Percentiles rank a stretch among this genome's conserved stretches.
phyloP scores from a whole-genome alignment of 1,140 invertebrate species.

The Drosophila ogumai region DNA sequence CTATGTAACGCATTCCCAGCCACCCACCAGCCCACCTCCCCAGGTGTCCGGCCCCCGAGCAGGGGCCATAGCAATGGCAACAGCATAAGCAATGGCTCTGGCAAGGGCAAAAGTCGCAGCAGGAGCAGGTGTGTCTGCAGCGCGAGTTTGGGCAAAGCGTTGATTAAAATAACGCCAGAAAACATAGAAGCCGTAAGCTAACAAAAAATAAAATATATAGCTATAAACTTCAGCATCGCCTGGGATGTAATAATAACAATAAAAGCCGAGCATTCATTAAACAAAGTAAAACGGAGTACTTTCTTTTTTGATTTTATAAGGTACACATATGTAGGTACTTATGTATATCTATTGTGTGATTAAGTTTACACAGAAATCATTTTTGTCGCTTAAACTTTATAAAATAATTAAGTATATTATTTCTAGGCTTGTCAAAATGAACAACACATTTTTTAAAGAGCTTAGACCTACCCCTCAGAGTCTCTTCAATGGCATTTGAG shows the following conservation, averaged over 20 bases:
- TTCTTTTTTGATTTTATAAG: too few relatives aligned
- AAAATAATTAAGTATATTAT: not conserved
- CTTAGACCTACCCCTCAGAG: too few relatives aligned
- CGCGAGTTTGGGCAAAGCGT: conserved; percentile 24
- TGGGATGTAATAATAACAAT: conserved; percentile 2
- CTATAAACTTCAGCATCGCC: conserved; percentile 11
- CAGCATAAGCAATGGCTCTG: conserved; percentile 1
- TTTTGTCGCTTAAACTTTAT: too few relatives aligned
- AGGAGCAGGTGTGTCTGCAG: conserved; percentile 30
- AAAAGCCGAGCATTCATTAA: conserved; percentile 5
- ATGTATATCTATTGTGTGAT: not conserved
- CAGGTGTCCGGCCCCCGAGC: conserved; percentile 8
- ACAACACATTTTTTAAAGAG: not conserved
- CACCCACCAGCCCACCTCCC: not conserved
- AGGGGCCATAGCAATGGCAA: conserved; percentile 10
- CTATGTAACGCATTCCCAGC: conserved; percentile 54
- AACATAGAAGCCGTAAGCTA: conserved; percentile 4
- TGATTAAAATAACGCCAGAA: conserved; percentile 46
- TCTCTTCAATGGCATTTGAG: too few relatives aligned
- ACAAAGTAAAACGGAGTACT: not conserved
- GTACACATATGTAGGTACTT: too few relatives aligned
- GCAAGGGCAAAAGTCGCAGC: conserved; percentile 45
- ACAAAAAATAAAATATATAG: conserved; percentile 11
- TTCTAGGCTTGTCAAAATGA: not conserved
- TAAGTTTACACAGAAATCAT: not conserved